Evolutionary conservation across 2,888 invertebrate species (phyloP).

Genomic region (Epicampocera succincta): DNA sequence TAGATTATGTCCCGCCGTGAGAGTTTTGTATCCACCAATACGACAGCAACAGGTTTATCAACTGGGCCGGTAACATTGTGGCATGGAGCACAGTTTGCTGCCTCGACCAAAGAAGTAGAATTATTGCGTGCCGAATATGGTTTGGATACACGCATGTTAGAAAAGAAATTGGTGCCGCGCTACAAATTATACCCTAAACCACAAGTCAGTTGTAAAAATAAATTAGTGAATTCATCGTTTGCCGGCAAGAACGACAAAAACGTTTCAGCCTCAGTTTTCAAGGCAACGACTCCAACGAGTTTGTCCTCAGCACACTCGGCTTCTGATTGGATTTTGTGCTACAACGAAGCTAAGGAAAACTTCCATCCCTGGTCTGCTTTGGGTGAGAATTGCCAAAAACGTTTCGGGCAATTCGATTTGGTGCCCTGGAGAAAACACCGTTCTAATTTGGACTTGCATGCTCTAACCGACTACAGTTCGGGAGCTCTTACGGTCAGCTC

Average conservation of each 20-base stretch:
- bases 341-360: constrained; percentile 76
- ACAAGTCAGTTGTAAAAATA: constrained; percentile 76
- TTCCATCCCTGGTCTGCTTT: constrained; percentile 79
- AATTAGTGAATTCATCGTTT: constrained; percentile 70
- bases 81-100: constrained; percentile 78
- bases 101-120: constrained; percentile 77
- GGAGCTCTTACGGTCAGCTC: constrained; percentile 46
- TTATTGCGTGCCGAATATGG: constrained; percentile 76
- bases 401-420: constrained; percentile 80
- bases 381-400: constrained; percentile 69
- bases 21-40: constrained; percentile 55
- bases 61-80: constrained; percentile 75
- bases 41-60: constrained; percentile 28
- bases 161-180: constrained; percentile 76
- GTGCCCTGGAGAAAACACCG: constrained; percentile 80
- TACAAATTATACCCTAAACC: constrained; percentile 74
- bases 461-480: constrained; percentile 74
- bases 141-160: constrained; percentile 76
- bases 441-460: constrained; percentile 75
- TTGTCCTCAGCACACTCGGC: constrained; percentile 52
- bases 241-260: constrained; percentile 14
- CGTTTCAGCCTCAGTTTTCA: background rate
- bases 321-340: constrained; percentile 79
- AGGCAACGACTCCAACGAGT: background rate
- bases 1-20: constrained; percentile 69